Conservation (phyloP, 64 coral and sea anemone genomes). For the Cladopsammia gracilis region DNA sequence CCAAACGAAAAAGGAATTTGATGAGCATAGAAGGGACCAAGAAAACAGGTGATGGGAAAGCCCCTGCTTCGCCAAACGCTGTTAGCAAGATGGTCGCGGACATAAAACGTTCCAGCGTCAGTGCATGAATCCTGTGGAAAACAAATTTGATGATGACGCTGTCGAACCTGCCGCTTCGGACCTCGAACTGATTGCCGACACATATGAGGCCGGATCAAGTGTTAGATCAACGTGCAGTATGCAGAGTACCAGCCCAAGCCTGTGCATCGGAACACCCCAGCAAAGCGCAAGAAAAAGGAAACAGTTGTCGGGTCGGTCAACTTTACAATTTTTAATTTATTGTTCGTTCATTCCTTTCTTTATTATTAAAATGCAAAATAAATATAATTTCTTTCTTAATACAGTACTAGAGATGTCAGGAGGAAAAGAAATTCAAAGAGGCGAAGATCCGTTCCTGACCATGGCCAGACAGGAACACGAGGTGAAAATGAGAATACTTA, state of each 20-base stretch:
- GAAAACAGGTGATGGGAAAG: constrained; percentile 55
- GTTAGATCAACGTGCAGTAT: constrained; percentile 20
- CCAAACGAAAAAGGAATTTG: constrained; percentile 19
- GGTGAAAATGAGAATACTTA: neutral
- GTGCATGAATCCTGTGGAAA: constrained; percentile 39
- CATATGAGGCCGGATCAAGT: constrained; percentile 4
- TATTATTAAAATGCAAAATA: neutral
- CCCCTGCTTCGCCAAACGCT: constrained; percentile 20
- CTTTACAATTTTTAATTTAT: constrained; percentile 15
- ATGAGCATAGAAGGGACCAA: neutral
- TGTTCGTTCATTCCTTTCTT: neutral
- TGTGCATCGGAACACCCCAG: neutral
- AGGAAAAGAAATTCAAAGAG: neutral
- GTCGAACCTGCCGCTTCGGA: neutral
- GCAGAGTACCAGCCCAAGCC: neutral
- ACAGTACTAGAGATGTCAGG: neutral
- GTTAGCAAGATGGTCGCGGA: constrained; percentile 24
- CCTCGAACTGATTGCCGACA: neutral
- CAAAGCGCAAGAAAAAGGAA: constrained; percentile 9
- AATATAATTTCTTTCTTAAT: neutral
- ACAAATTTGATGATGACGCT: neutral
- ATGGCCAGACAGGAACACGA: neutral
- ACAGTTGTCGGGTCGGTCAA: neutral
- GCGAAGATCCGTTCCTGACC: neutral
- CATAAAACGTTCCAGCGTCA: constrained; percentile 39